Evolutionary conservation across 2,113 vertebrate genomes (phyloP).

Genomic region (Polypterus bichir): DNA sequence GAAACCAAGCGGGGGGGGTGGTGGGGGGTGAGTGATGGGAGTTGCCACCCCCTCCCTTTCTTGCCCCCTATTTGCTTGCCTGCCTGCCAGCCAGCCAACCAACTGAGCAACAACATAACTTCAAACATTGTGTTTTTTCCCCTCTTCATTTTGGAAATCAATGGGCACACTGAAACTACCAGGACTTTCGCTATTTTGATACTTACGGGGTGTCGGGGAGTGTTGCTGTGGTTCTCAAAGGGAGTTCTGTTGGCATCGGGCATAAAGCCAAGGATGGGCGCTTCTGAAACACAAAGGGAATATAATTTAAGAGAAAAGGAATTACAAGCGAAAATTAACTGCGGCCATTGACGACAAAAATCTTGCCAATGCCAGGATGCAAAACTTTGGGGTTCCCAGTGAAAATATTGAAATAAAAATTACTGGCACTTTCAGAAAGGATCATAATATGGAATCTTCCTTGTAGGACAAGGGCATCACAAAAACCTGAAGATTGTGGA

Average conservation of each 20-base stretch:
- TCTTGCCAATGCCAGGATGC: conserved; percentile 28
- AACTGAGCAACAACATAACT: conserved; percentile 34
- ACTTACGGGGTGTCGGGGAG: conserved; percentile 49
- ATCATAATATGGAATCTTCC: conserved; percentile 31
- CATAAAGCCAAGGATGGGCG: conserved; percentile 72
- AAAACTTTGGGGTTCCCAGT: conserved; percentile 26
- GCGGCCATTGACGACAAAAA: conserved; percentile 25
- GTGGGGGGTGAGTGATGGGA: conserved; percentile 50
- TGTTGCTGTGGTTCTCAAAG: conserved; percentile 56
- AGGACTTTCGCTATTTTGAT: conserved; percentile 36
- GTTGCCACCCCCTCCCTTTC: conserved; percentile 31
- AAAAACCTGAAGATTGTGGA: conserved; percentile 35
- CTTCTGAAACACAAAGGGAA: conserved; percentile 57
- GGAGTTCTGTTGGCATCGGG: conserved; percentile 74
- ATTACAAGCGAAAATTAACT: conserved; percentile 1
- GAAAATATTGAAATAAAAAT: not conserved
- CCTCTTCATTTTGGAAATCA: conserved; percentile 42
- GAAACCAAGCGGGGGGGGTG: conserved; percentile 35
- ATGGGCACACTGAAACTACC: conserved; percentile 47
- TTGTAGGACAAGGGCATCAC: conserved; percentile 40
- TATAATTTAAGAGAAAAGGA: conserved; percentile 50
- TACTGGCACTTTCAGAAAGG: not conserved
- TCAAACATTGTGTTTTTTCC: conserved; percentile 40
- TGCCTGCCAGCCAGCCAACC: conserved; percentile 36
- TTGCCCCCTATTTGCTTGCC: conserved; percentile 48